Percentiles rank a stretch among this genome's conserved stretches.
These are phyloP conservation scores for Atta colombica DNA, from an alignment of 1,140 invertebrate species.

Conservation along the genomic window DNA sequence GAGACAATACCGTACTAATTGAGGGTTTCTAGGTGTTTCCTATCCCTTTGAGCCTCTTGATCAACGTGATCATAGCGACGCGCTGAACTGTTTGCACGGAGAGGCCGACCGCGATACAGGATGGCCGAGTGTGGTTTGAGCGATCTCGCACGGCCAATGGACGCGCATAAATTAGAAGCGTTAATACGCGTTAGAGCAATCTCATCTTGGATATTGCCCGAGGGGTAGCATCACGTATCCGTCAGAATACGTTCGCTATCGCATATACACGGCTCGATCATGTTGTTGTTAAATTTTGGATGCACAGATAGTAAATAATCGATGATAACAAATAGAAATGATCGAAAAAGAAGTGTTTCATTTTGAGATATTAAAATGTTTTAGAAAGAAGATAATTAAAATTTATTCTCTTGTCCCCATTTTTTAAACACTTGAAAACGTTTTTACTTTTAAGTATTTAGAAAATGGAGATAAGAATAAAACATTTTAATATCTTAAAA, in stretches of 20 bases:
- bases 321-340: neutral
- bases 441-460: no score
- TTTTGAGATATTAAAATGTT: no score
- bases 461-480: no score
- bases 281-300: slow-evolving; percentile 1
- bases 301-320: slow-evolving; percentile 35
- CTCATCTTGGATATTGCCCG: slow-evolving; percentile 76
- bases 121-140: slow-evolving; percentile 63
- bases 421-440: no score
- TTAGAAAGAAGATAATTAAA: no score
- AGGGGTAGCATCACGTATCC: slow-evolving; percentile 58
- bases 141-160: slow-evolving; percentile 75
- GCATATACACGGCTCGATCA: slow-evolving; percentile 48
- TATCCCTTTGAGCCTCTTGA: slow-evolving; percentile 73
- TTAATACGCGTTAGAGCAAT: slow-evolving; percentile 78
- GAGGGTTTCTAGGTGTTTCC: slow-evolving; percentile 58
- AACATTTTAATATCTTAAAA: no score
- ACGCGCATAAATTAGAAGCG: slow-evolving; percentile 80
- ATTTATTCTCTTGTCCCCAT: no score
- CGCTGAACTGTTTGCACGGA: slow-evolving; percentile 67
- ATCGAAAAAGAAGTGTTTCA: neutral
- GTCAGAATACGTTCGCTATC: slow-evolving; percentile 39
- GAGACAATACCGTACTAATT: slow-evolving; percentile 47
- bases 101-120: slow-evolving; percentile 66
- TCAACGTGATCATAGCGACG: slow-evolving; percentile 73